Evolutionary conservation across 1,140 invertebrate species (phyloP), one percentile per base, ranked within the genome.

Genomic region (Drosophila insularis): DNA sequence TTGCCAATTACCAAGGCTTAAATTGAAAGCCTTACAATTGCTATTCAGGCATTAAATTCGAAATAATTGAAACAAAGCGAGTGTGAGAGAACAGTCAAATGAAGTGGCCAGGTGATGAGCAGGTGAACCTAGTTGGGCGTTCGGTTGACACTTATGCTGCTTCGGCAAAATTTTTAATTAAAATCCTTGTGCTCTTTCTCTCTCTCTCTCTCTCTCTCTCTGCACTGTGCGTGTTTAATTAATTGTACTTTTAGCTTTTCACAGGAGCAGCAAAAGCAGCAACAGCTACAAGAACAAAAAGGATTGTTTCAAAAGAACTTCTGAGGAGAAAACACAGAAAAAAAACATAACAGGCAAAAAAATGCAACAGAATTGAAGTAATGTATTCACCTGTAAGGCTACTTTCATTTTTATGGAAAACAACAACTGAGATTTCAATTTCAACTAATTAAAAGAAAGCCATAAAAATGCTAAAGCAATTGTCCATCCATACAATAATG

Each of bases 1-100:
- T 86, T 74, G 81, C 60, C 74, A 84, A 81, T 86, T 80, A 86
- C 72, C 78, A 85, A 76, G 81, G 78, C 81, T 81, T 78, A 80
- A 85, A 86, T 85, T 86, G 81, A 85, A 85, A 85, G 81, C 81
- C 81, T 81, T 86, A 81, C 81, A 85, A 86, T 81, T 78, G 78
- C 81, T 74, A 71, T 68, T 85, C 74, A 71, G 78, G 78, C 81
- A 85, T 86, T 72, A 78, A 85, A 86, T 86, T 37, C 35, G 81
- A 85, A 85, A 86, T 85, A 86, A 85, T 50, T 81, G 78, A 78
- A 86, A 78, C 64, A 79, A 80, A 84, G 61, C 79, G 80, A 37
- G 32, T 10, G 32, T 10, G 35, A n/a, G 65, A 65, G 53, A 37
- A 58, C 61, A 40, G 10, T 4, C 11, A 39, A 59, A 32, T 32